Percentiles rank a stretch among this genome's conserved stretches.
Conservation (phyloP, 2,113 vertebrate genomes). For the Cromileptes altivelis region DNA sequence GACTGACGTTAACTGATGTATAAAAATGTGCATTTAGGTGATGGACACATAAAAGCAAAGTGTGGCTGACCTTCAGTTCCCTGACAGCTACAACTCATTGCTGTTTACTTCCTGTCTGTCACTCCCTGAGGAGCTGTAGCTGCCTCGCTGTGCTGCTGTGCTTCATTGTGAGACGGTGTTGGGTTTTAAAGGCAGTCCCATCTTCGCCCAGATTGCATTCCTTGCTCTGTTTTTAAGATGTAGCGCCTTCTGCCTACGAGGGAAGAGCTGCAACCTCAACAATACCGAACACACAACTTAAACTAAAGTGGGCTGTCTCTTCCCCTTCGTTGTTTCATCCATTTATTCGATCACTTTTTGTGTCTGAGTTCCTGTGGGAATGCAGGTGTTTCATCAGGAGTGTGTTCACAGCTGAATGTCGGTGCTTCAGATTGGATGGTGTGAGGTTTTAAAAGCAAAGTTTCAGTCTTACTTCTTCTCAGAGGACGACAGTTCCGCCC, state of each 20-base stretch:
- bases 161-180: neutral
- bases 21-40: conserved; percentile 31
- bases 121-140: neutral
- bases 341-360: conserved; percentile 11
- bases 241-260: neutral
- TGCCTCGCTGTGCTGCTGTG: neutral
- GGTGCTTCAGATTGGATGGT: neutral
- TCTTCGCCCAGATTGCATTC: conserved; percentile 27
- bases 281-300: neutral
- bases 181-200: conserved; percentile 6
- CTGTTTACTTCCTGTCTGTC: neutral
- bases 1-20: conserved; percentile 19
- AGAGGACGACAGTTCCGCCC: neutral
- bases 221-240: neutral
- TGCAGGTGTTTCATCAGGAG: neutral
- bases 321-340: conserved; percentile 11
- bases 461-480: neutral
- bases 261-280: neutral
- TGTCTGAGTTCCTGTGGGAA: neutral
- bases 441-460: conserved; percentile 36
- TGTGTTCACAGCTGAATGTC: neutral
- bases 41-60: conserved; percentile 33
- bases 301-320: conserved; percentile 5
- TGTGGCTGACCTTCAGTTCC: conserved; percentile 44
- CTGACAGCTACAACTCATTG: conserved; percentile 23